A percentile compares a stretch with the other conserved stretches of the same genome.
Conservation (phyloP, 2,797 vertebrate genomes). For the Cygnus olor region DNA sequence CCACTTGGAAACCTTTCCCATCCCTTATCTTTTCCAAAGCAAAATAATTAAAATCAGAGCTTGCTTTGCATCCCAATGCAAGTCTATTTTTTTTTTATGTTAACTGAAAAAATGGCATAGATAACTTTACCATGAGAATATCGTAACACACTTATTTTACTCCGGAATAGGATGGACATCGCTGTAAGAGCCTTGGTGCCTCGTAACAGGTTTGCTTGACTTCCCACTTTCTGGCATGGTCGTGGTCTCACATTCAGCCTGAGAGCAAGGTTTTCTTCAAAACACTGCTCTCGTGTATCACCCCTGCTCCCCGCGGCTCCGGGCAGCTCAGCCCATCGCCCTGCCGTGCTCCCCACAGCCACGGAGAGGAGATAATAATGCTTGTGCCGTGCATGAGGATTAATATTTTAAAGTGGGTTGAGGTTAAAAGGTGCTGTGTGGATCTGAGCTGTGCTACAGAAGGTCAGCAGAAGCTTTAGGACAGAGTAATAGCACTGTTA, state of each 20-base stretch:
- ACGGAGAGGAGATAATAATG: not conserved
- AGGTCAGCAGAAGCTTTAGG: constrained; percentile 30
- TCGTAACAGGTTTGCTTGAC: not conserved
- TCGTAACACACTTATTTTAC: not conserved
- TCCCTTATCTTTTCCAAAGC: not conserved
- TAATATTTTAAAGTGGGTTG: not conserved
- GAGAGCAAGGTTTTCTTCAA: not conserved
- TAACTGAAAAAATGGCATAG: not conserved
- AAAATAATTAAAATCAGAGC: constrained; percentile 6
- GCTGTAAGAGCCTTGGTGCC: not conserved
- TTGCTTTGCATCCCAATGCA: not conserved
- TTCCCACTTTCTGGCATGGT: not conserved
- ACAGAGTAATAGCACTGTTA: not conserved
- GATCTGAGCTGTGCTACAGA: not conserved
- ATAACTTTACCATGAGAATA: not conserved
- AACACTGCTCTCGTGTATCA: not conserved
- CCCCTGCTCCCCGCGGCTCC: not conserved
- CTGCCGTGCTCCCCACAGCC: not conserved
- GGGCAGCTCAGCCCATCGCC: not conserved
- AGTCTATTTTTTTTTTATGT: not conserved
- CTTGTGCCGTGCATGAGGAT: not conserved
- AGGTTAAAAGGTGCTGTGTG: not conserved
- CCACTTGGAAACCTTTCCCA: not conserved
- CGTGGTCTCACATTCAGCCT: accelerated
- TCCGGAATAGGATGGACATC: not conserved